Evolutionary conservation across 2,113 vertebrate genomes (phyloP), one percentile per base, ranked within the genome.

Genomic region (Ceuthmochares aereus): DNA sequence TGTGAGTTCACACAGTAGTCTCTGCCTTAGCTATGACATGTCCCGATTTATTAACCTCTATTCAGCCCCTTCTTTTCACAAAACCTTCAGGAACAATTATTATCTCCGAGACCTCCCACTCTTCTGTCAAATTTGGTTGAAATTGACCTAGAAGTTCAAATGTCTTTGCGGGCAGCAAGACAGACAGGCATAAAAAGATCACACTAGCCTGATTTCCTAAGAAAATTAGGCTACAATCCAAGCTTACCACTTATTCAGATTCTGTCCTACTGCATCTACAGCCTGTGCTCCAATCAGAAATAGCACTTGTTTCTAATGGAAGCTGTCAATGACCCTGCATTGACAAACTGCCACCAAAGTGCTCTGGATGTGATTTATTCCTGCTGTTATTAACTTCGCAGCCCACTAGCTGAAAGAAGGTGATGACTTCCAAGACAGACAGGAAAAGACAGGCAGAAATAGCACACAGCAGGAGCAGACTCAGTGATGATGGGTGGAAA

Each of bases 361-460:
- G 95, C 91, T 96, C 89, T 91, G 66, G 70, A 94, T 75, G 94
- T 89, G 96, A 95, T 82, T 96, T 96, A 93, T 89, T 97, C 76
- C 81, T 91, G 66, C 93, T 90, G 12, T 97, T 92, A 95, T 97
- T 98, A 97, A 95, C 89, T 96, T 91, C 85, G 89, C 72, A 87
- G 85, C 80, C 89, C 89, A 52, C 84, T 93, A 89, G 90, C 67
- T 95, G 95, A 94, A 95, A 95, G 54, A 86, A 88, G 78, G 92
- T 70, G 91, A 92, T 82, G 93, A 75, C 92, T 97, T 94, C 95
- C 94, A 77, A 96, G 95, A 94, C 55, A 94, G 94, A 96, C 91
- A 95, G 80, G 78, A 96, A 96, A 97, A 92, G 79, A 92, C 32
- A 85, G 64, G 96, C 83, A 95, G 95, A 97, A 97, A 97, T 81